phyloP scores from a whole-genome alignment of 2,113 vertebrate genomes.

The Symphodus melops region DNA sequence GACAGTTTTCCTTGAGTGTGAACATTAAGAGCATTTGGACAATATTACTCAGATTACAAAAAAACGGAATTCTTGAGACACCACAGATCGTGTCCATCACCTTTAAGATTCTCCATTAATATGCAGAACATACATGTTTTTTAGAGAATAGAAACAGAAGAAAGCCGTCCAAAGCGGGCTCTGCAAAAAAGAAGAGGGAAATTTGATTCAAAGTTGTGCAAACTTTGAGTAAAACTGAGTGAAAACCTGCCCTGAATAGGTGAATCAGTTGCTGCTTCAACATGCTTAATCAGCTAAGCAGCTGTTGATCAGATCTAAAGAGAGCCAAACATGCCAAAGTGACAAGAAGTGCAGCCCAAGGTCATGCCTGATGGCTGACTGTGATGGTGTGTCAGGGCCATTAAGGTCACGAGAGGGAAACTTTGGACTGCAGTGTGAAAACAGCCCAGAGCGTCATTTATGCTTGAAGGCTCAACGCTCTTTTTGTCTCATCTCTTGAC shows the following conservation, averaged over 20 bases:
- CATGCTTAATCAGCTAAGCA: not conserved
- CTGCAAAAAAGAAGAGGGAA: too few relatives aligned
- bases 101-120: too few relatives aligned
- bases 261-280: not conserved
- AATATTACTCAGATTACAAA: too few relatives aligned
- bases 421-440: conserved; percentile 34
- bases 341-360: not conserved
- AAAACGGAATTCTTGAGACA: too few relatives aligned
- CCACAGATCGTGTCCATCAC: too few relatives aligned
- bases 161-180: too few relatives aligned
- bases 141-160: too few relatives aligned
- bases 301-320: not conserved
- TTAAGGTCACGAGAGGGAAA: conserved; percentile 38
- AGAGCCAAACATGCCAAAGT: not conserved
- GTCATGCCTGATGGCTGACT: conserved; percentile 1
- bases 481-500: conserved; percentile 1
- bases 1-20: too few relatives aligned
- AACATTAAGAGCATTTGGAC: too few relatives aligned
- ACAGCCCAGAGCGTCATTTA: conserved; percentile 17
- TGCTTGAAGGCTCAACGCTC: conserved; percentile 15
- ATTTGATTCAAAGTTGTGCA: too few relatives aligned
- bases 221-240: too few relatives aligned
- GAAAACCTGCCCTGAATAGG: not conserved
- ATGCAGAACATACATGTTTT: too few relatives aligned
- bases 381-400: conserved; percentile 27